Base-by-base conservation (phyloP, 2,797 vertebrate genomes). In the Epinephelus coioides region DNA sequence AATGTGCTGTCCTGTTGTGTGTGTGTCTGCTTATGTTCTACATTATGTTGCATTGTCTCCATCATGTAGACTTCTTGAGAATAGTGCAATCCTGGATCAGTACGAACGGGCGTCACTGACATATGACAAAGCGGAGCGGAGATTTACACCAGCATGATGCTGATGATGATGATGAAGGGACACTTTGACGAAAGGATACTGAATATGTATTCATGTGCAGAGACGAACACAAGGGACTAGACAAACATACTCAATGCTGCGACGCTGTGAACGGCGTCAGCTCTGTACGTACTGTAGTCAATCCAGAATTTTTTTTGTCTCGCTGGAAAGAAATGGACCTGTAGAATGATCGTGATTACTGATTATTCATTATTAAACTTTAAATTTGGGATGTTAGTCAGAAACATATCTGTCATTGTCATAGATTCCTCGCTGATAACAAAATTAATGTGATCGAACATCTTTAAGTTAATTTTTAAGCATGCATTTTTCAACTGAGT, bases 31-130 rank as follows among this genome's bases (percentile, higher is more conserved):
- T 92, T 93, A 92, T 95, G 92, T 94, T 96, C 89, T 96, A 90
- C 95, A 88, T 95, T 96, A 89, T 97, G 95, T 97, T 94, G 89
- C 96, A n/a, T 96, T 97, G 96, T 98, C 96, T 97, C 95, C 95
- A 96, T 97, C 96, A 96, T 96, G 92, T 98, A 98, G 97, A 97
- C 96, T 96, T 96, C 96, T 97, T 97, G 97, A 96, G 94, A 96
- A 96, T 96, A 97, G 95, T 96, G 94, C 94, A 86, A 93, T 96
- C 96, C 96, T 96, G 96, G 91, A 96, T 96, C 96, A 95, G 94
- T 97, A 94, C 94, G 96, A 98, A 95, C 96, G 89, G 94, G 94
- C 97, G 73, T 94, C 97, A 94, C 71, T 95, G 96, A 96, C 94
- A 96, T 96, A 86, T 95, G 97, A 95, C 90, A 96, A 91, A 94